A percentile compares a stretch with the other conserved stretches of the same genome.
Conservation (phyloP, 2,888 invertebrate species). For the Isotomurus palustris region DNA sequence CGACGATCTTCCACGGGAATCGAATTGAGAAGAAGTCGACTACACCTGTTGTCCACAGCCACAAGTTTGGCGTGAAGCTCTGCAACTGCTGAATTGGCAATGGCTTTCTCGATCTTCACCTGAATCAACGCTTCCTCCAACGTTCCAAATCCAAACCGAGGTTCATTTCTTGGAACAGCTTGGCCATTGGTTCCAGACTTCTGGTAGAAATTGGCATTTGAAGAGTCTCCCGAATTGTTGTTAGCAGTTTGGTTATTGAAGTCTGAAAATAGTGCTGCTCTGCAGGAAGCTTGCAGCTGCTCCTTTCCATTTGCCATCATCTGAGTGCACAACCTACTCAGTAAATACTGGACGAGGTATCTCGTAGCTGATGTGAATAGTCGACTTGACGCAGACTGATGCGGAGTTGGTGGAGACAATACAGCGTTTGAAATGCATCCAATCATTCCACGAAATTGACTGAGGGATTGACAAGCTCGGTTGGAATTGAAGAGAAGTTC, state of each 20-base stretch:
- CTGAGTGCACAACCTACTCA: no score
- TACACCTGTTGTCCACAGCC: constrained; percentile 23
- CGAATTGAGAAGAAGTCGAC: constrained; percentile 15
- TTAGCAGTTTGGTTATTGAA: no score
- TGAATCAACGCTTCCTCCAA: constrained; percentile 21
- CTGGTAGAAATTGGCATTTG: no score
- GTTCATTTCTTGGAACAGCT: no score
- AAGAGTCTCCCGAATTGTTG: no score
- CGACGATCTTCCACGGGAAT: constrained; percentile 22
- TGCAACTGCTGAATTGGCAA: constrained; percentile 15
- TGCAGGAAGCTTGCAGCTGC: no score
- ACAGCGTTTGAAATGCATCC: neutral
- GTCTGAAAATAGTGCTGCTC: no score
- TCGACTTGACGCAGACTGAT: neutral
- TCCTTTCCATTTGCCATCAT: no score
- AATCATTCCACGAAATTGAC: neutral
- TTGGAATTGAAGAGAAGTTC: neutral
- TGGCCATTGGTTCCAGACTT: no score
- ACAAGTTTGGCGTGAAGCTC: constrained; percentile 27
- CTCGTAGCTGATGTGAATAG: neutral
- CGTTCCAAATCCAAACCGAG: no score
- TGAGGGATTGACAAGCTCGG: neutral
- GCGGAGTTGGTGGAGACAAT: neutral
- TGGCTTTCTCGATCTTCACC: constrained; percentile 21
- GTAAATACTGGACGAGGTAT: neutral